Conservation (phyloP, 2,113 vertebrate species). For the Scatophagus argus region DNA sequence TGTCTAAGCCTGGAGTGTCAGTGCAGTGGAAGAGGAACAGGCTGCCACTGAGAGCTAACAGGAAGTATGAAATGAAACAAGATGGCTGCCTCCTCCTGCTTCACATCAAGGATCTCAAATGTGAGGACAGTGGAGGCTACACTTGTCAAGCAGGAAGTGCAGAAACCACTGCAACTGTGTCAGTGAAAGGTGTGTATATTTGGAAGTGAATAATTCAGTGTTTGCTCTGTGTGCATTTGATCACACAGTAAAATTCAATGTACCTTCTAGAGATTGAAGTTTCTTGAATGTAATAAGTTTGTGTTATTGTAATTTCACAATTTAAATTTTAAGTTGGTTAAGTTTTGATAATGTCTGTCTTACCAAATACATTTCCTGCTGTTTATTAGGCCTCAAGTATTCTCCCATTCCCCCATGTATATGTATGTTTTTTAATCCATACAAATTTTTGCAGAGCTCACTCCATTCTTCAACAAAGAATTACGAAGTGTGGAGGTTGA, state of each 20-base stretch:
- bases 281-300: too few species aligned
- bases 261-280: too few species aligned
- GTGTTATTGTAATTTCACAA: too few species aligned
- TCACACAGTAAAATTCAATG: too few species aligned
- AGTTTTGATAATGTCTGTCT: background rate
- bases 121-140: constrained; percentile 74
- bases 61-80: constrained; percentile 80
- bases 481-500: constrained; percentile 35
- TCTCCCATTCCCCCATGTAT: background rate
- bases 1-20: constrained; percentile 68
- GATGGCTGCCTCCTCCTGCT: constrained; percentile 70
- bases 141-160: constrained; percentile 46
- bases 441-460: constrained; percentile 39
- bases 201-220: background rate
- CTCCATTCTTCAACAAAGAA: constrained; percentile 55
- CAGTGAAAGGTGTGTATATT: constrained; percentile 85
- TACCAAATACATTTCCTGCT: background rate
- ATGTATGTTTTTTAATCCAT: background rate
- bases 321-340: background rate
- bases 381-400: background rate
- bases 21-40: constrained; percentile 79
- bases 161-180: constrained; percentile 55
- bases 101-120: constrained; percentile 60
- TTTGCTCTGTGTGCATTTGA: too few species aligned
- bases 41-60: constrained; percentile 65